Evolutionary conservation across 2,888 invertebrate genomes (phyloP), one percentile per base, ranked within the genome.

Genomic region (Andrena hattorfiana): DNA sequence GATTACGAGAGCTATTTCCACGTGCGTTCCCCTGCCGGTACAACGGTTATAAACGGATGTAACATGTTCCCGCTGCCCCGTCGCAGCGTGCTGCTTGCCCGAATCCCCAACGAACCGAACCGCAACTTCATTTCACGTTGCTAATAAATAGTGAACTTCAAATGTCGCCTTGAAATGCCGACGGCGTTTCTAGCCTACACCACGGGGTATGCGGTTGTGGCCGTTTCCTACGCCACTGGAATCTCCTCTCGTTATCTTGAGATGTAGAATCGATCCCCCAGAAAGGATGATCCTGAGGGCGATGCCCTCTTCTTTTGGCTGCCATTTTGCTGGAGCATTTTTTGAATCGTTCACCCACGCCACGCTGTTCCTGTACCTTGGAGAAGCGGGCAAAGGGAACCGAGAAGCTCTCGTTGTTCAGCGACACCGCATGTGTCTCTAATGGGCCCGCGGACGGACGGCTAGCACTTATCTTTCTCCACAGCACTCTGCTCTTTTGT

Each of bases 401-500:
- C 48, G 59, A 23, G 62, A 1, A 56, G 56, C 23, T 23, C n/a
- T 81, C 76, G 83, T 80, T 84, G 84, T 70, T 85, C 78, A 56
- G 28, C 28, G 64, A 77, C 72, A 66, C 79, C 86, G 83, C 86
- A 85, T 85, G 87, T 82, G 88, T 71, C 76, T 72, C 83, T 90
- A 90, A 90, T 90, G 89, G 88, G 76, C 73, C 69, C 71, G 86
- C 68, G 76, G 81, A 90, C 66, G 81, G 85, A 88, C 84, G 83
- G 76, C 63, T 76, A 82, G 81, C 81, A 87, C 86, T 89, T 87
- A 88, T 89, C 85, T 88, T 16, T 59, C 77, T 81, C 81, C 69
- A 60, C 76, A 71, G 77, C 70, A 76, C 75, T 73, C 77, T 75
- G 77, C 69, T 86, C 85, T 85, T 85, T 85, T 81, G 79, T 85